phyloP scores from a whole-genome alignment of 53 echinoderm and acorn worm species.

The Astropecten irregularis region DNA sequence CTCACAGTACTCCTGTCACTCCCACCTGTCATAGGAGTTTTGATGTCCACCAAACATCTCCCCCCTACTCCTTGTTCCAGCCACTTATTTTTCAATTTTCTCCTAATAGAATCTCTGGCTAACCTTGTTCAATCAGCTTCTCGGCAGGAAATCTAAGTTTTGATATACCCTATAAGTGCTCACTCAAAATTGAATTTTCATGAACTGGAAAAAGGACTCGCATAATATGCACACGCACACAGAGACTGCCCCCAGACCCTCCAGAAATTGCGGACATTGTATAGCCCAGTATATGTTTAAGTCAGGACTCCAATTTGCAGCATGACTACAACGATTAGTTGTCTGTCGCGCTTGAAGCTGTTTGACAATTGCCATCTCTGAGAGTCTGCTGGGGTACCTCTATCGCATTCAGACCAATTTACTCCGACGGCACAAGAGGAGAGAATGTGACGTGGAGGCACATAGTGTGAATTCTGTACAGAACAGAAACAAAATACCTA shows the following conservation, averaged over 20 bases:
- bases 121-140: conserved; percentile 32
- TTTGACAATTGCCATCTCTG: no score
- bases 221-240: no score
- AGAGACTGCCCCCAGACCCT: no score
- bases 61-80: neutral
- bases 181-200: conserved; percentile 33
- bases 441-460: no score
- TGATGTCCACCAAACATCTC: conserved; percentile 14
- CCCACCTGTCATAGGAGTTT: conserved; percentile 14
- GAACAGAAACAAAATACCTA: no score
- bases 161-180: conserved; percentile 20
- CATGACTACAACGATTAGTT: neutral
- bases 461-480: no score
- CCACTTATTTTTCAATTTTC: conserved; percentile 45
- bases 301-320: no score
- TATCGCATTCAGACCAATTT: no score
- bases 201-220: neutral
- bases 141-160: conserved; percentile 29
- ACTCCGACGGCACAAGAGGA: no score
- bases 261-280: no score
- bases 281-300: no score
- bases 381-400: neutral
- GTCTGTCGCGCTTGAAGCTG: neutral
- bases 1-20: conserved; percentile 45
- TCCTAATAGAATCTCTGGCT: conserved; percentile 9